Conservation (phyloP, 1,140 invertebrate genomes). For the Antheraea pernyi region DNA sequence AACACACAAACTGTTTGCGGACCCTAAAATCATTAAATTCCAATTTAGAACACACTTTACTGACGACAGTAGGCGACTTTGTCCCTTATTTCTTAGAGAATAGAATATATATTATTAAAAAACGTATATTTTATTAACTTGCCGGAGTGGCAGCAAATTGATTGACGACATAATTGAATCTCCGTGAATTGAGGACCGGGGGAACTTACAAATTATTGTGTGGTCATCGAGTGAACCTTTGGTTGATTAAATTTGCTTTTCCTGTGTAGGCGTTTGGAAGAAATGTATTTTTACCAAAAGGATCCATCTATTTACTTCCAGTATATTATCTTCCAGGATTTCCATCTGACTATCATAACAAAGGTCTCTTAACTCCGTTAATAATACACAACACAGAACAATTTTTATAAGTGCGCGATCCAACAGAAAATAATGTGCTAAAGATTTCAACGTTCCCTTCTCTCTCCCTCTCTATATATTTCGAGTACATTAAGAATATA, state of each 20-base stretch:
- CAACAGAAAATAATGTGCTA: too few relatives aligned
- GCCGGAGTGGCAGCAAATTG: conserved; percentile 18
- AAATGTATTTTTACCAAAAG: neutral
- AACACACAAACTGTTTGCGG: neutral
- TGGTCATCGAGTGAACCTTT: neutral
- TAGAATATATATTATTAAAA: neutral
- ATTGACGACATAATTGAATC: conserved; percentile 22
- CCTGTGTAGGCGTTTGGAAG: neutral
- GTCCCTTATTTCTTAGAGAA: neutral
- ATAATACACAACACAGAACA: too few relatives aligned
- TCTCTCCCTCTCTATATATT: too few relatives aligned
- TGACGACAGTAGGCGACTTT: neutral
- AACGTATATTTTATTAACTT: neutral
- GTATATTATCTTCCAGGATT: too few relatives aligned
- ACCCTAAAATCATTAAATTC: neutral
- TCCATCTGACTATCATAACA: too few relatives aligned
- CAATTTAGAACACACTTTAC: neutral
- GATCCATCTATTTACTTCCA: neutral
- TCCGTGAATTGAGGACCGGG: conserved; percentile 9
- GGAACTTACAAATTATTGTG: conserved; percentile 6
- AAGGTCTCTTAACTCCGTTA: too few relatives aligned
- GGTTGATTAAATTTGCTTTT: neutral
- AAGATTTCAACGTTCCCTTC: too few relatives aligned
- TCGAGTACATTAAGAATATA: too few relatives aligned
- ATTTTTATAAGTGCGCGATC: too few relatives aligned